phyloP scores from a whole-genome alignment of 2,113 vertebrate genomes.

The Bos indicus region DNA sequence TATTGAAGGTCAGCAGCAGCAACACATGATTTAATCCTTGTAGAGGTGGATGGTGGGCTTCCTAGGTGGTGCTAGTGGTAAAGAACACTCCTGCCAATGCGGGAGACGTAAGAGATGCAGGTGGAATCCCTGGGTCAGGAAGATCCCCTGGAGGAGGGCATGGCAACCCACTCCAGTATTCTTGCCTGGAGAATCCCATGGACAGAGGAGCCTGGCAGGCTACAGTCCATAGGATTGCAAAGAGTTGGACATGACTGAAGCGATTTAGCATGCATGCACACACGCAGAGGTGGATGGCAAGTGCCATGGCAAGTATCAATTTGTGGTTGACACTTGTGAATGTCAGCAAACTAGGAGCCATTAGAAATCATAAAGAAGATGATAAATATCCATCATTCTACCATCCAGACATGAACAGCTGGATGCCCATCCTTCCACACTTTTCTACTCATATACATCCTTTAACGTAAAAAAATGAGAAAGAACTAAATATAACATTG shows the following conservation, averaged over 20 bases:
- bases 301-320: not conserved
- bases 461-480: not conserved
- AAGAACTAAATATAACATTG: not conserved
- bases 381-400: not conserved
- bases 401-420: not conserved
- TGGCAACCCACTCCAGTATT: not conserved
- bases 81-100: not conserved
- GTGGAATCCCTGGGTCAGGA: not conserved
- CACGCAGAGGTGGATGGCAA: not conserved
- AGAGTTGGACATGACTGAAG: not conserved
- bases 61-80: not conserved
- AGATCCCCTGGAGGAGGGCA: not conserved
- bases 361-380: not conserved
- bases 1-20: not conserved
- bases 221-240: not conserved
- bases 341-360: not conserved
- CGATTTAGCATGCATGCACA: not conserved
- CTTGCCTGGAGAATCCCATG: not conserved
- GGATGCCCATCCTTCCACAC: not conserved
- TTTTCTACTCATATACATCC: not conserved
- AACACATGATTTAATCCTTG: not conserved
- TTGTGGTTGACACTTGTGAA: not conserved
- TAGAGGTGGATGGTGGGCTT: not conserved
- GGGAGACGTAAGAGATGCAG: not conserved
- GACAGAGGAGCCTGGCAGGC: not conserved